Base-by-base conservation (phyloP, 2,797 vertebrate genomes). In the Phaenicophaeus curvirostris region DNA sequence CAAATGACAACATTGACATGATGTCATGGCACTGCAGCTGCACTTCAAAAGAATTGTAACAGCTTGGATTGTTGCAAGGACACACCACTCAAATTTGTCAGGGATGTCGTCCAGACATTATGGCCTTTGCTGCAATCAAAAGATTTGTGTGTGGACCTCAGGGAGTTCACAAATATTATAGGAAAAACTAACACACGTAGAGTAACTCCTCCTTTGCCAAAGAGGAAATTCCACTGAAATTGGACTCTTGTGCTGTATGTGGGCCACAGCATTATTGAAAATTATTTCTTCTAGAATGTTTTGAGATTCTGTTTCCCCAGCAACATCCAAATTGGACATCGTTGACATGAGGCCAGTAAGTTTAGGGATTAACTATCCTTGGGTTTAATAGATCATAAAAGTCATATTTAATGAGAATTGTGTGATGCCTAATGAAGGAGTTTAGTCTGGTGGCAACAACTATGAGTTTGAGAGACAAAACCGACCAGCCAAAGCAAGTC, bases 31-130 rank as follows among this genome's bases (percentile, higher is more conserved):
- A 93, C 71, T 92, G 62, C 63, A 92, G 87, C 80, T 55, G 23
- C 85, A 94, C 94, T 97, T 98, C 96, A 97, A 96, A 96, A 94
- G 93, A 68, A 79, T 63, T 93, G 1, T 89, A 89, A 92, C n/a
- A 53, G 44, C 62, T 85, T 80, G 19, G 17, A 28, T 77, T 94
- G 66, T 80, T 86, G 75, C 95, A 97, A 97, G 96, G 97, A 90
- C 89, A 0, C 55, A 75, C 72, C 59, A 25, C 85, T 89, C 67
- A 94, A 95, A 42, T 93, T 83, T 85, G 79, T 94, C 97, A 97
- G 91, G 94, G 95, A 90, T 71, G 5, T 24, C 51, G 91, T 93
- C 73, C 75, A 96, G 92, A 79, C 67, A 55, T 92, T 73, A 28
- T 72, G 54, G 50, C 83, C 42, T 77, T 83, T 82, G 39, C 71